phyloP scores from a whole-genome alignment of 1,140 invertebrate genomes.

The Drosophila pachea region DNA sequence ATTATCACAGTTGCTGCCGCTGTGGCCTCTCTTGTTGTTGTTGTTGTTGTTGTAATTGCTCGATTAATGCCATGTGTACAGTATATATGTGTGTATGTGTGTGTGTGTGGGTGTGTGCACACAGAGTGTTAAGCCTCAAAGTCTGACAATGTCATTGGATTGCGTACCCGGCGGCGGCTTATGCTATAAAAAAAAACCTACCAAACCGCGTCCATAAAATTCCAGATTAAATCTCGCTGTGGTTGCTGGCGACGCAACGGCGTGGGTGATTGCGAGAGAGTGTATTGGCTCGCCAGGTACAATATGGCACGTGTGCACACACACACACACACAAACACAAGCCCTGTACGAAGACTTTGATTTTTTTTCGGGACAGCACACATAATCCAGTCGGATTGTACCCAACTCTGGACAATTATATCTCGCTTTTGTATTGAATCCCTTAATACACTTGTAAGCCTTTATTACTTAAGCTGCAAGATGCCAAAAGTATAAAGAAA shows the following conservation, averaged over 20 bases:
- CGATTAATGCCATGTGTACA: conserved; percentile 37
- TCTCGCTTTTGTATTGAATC: background rate
- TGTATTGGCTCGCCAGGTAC: background rate
- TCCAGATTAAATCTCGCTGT: conserved; percentile 17
- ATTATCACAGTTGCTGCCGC: conserved; percentile 14
- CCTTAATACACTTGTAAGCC: conserved; percentile 6
- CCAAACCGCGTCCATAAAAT: conserved; percentile 10
- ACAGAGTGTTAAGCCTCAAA: conserved; percentile 43
- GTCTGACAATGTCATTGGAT: conserved; percentile 27
- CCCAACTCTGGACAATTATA: background rate
- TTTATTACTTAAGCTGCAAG: background rate
- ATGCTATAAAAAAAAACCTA: conserved; percentile 11
- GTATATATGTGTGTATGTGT: conserved; percentile 13
- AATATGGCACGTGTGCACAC: background rate
- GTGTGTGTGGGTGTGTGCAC: too few relatives aligned
- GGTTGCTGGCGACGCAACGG: conserved; percentile 4
- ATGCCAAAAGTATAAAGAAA: background rate
- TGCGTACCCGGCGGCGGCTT: background rate
- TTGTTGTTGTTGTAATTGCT: conserved; percentile 25
- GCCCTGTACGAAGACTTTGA: too few relatives aligned
- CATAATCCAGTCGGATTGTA: conserved; percentile 4
- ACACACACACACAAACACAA: background rate
- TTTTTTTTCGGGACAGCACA: background rate
- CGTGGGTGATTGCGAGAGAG: background rate
- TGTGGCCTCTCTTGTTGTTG: conserved; percentile 7